Conservation (phyloP, 2,113 vertebrate species). For the Centropus unirufus region DNA sequence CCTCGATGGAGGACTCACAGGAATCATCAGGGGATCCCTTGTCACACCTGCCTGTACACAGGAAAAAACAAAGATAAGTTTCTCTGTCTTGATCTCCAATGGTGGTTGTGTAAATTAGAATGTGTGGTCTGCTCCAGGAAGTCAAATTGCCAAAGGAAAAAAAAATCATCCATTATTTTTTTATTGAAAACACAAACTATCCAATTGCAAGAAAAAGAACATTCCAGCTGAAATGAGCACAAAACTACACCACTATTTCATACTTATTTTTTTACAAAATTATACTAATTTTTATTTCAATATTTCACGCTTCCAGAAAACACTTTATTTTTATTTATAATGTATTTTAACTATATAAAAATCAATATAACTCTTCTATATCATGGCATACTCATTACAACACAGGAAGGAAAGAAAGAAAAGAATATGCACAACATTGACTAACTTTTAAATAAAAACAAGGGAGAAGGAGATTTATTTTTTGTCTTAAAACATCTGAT, state of each 20-base stretch:
- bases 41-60: accelerated
- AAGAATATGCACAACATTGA: background rate
- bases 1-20: background rate
- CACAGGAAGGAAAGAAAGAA: background rate
- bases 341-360: background rate
- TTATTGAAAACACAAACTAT: background rate
- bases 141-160: background rate
- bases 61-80: background rate
- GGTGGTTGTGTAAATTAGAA: background rate
- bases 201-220: background rate
- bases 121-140: background rate
- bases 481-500: background rate
- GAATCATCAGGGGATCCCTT: background rate
- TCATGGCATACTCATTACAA: background rate
- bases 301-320: background rate
- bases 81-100: background rate
- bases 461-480: background rate
- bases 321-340: background rate
- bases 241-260: background rate
- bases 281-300: background rate
- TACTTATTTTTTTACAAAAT: background rate
- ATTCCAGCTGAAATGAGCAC: background rate
- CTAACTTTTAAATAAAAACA: background rate
- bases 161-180: background rate
- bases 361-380: background rate